Base-by-base conservation (phyloP, 2,797 vertebrate genomes). In the Myotis findleyi region DNA sequence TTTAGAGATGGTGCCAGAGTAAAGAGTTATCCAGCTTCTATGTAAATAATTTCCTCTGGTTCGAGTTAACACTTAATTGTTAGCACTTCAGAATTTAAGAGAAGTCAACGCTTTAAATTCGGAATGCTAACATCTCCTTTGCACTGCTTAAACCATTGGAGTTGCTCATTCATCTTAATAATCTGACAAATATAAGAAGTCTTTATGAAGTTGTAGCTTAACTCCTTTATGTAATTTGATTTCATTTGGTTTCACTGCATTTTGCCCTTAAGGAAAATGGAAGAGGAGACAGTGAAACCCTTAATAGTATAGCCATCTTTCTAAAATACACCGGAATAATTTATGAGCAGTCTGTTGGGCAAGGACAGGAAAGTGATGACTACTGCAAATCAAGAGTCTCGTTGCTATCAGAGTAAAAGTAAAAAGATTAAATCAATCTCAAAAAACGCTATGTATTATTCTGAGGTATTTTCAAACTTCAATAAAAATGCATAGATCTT, bases 381-480 rank as follows among this genome's bases (percentile, higher is more conserved):
- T 38, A 41, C 6, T 66, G 36, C n/a, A 81, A 93, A 59, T 71
- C 94, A 87, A 76, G 25, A 89, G 9, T 44, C 23, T 93, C 64
- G 36, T 91, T 81, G 66, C 53, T 77, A 62, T 66, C 62, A 49
- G 27, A 87, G 44, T 41, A 75, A 76, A 92, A 87, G 51, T 76
- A 87, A 91, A 89, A 83, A 85, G 72, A 93, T 91, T 80, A 92
- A 89, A 82, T 87, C 71, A 90, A 55, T 93, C 75, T 73, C 10
- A 89, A 89, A 93, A 93, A 92, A 53, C 62, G 30, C 30, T 81
- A 49, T 64, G 55, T 69, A 79, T 89, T 87, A 89, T 93, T 93
- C 38, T 69, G 41, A 91, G 95, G 68, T 71, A 94, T 49, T 81
- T 95, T 9, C 87, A 96, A 89, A 36, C 44, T 71, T 94, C 69